Evolutionary conservation across 1,140 invertebrate genomes (phyloP), one percentile per base, ranked within the genome.

Genomic region (Drosophila mauritiana): DNA sequence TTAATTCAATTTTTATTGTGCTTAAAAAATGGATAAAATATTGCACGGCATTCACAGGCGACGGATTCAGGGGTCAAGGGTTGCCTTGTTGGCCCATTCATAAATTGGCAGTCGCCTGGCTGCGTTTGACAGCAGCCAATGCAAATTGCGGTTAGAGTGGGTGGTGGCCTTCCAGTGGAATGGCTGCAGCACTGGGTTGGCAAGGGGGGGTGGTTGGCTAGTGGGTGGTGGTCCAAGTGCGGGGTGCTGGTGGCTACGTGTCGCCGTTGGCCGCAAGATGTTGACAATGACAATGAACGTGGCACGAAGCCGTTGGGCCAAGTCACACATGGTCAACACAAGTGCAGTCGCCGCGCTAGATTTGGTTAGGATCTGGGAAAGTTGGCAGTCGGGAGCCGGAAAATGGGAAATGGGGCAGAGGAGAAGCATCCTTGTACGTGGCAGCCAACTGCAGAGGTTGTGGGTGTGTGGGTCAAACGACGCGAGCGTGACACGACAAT

Each of bases 1-100:
- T 88, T 88, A 83, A 88, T 88, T 83, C 84, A 89, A 88, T 88
- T 88, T 89, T 88, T 88, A 89, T 83, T 89, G 84, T 83, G 76
- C 76, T 79, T 68, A 79, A 86, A 86, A 88, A 88, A 83, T 83
- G 67, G 73, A 73, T 89, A 88, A 89, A 89, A 83, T 80, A 88
- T 86, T 62, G 68, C 78, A 59, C 58, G 70, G 78, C 75, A 78
- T 31, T 3, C 75, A 70, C 11, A 5, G 37, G 12, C 63, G 69
- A 17, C 46, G 79, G 49, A 11, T 37, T 12, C 53, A 49, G 45
- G 68, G 82, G 74, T 88, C 54, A 78, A 70, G 57, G 64, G 78
- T 69, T 34, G 73, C 55, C 46, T 13, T 5, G 61, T 55, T 46
- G 52, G 61, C 37, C 73, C 62, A 53, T 81, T 81, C 83, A 86